Conservation (phyloP, 1,140 invertebrate species). For the Frieseomelitta varia region DNA sequence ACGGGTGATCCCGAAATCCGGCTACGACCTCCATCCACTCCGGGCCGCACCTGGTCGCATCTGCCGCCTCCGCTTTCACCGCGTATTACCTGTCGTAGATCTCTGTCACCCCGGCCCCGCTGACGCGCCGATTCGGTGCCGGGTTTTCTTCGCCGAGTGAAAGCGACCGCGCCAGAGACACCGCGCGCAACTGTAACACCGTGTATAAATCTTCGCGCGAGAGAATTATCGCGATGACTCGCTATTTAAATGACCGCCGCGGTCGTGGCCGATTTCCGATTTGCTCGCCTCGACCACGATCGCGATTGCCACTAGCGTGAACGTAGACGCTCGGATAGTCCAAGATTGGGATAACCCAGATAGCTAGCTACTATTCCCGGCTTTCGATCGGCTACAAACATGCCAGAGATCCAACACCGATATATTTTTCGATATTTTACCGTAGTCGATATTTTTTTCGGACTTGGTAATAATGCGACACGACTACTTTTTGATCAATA, state of each 20-base stretch:
- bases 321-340: neutral
- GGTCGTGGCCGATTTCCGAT: conserved; percentile 27
- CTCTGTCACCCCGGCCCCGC: conserved; percentile 15
- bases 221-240: conserved; percentile 40
- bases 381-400: neutral
- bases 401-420: too few species aligned
- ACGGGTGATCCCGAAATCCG: conserved; percentile 61
- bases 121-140: conserved; percentile 4
- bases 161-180: conserved; percentile 5
- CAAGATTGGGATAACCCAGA: neutral
- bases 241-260: conserved; percentile 23
- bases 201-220: conserved; percentile 31
- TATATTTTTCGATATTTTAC: too few species aligned
- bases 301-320: neutral
- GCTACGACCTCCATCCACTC: neutral
- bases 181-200: conserved; percentile 14
- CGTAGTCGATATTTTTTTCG: too few species aligned
- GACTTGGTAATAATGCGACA: too few species aligned
- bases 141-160: conserved; percentile 30
- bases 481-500: too few species aligned
- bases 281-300: neutral
- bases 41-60: conserved; percentile 11
- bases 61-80: conserved; percentile 38
- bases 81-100: conserved; percentile 1
- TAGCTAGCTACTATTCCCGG: neutral